Percentiles rank a stretch among this genome's conserved stretches.
Conservation (phyloP, 2,888 invertebrate genomes). For the Neoitamus cyanurus region DNA sequence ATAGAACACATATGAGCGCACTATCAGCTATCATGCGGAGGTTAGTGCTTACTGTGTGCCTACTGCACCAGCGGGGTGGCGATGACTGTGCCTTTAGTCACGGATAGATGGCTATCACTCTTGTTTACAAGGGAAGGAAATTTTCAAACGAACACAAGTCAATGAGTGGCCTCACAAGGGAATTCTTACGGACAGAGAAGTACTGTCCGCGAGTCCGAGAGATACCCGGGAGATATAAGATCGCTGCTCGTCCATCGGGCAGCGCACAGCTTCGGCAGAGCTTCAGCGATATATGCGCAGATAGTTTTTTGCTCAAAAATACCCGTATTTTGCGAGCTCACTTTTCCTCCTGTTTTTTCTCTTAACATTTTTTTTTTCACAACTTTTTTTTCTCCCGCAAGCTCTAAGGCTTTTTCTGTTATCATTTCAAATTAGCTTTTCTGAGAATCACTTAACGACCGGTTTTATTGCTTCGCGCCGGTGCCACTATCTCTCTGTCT, state of each 20-base stretch:
- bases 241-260: background rate
- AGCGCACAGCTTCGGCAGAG: background rate
- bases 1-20: background rate
- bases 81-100: background rate
- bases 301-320: background rate
- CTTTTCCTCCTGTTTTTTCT: background rate
- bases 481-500: background rate
- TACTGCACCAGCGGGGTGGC: background rate
- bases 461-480: background rate
- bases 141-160: background rate
- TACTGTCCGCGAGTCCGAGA: background rate
- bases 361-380: background rate
- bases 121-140: conserved; percentile 24
- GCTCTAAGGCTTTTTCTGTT: background rate
- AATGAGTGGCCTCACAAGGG: conserved; percentile 1
- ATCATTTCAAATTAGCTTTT: conserved; percentile 5
- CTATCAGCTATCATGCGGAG: background rate
- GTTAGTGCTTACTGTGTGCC: background rate
- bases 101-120: background rate
- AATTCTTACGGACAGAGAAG: background rate
- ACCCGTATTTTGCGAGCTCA: background rate
- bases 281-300: background rate
- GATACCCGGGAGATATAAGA: background rate
- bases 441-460: background rate
- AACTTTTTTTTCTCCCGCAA: background rate